Percentiles rank a stretch among this genome's conserved stretches.
These are phyloP conservation scores for Leucophenga montana DNA, from an alignment of 2,888 invertebrate species.

Conservation along the genomic window DNA sequence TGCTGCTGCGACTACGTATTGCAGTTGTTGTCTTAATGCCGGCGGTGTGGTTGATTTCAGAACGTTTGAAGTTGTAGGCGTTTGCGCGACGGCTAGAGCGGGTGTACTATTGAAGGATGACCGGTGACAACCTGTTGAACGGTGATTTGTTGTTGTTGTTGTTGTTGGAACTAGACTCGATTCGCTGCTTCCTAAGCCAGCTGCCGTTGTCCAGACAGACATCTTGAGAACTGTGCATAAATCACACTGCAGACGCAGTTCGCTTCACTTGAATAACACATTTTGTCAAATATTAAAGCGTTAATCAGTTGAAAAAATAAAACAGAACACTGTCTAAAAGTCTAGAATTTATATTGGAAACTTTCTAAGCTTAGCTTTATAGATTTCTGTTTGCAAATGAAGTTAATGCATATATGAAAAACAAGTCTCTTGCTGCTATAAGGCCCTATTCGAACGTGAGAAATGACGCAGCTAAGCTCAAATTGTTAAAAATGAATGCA, in stretches of 20 bases:
- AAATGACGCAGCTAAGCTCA: neutral
- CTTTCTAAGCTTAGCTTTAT: too few relatives aligned
- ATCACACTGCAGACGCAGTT: slow-evolving; percentile 33
- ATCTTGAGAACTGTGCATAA: slow-evolving; percentile 49
- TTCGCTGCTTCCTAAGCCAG: slow-evolving; percentile 73
- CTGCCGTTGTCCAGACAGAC: slow-evolving; percentile 83
- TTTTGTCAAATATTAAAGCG: slow-evolving; percentile 23
- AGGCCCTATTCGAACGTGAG: neutral
- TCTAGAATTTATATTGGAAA: neutral
- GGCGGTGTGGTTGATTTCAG: slow-evolving; percentile 26
- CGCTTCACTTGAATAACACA: slow-evolving; percentile 41
- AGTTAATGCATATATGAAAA: neutral
- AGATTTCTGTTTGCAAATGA: neutral
- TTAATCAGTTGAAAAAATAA: slow-evolving; percentile 1
- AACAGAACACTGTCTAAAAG: neutral
- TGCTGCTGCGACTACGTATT: slow-evolving; percentile 61
- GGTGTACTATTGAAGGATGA: slow-evolving; percentile 25
- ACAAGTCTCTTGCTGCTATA: slow-evolving; percentile 33
- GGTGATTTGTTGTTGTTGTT: slow-evolving; percentile 30
- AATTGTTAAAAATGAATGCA: too few relatives aligned
- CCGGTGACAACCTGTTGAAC: slow-evolving; percentile 26
- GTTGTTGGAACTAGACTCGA: slow-evolving; percentile 25
- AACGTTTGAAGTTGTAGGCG: slow-evolving; percentile 35
- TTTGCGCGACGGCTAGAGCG: slow-evolving; percentile 34
- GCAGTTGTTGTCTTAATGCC: slow-evolving; percentile 46